Evolutionary conservation across 2,888 invertebrate species (phyloP).

Genomic region (Rhopalosiphum nymphaeae): DNA sequence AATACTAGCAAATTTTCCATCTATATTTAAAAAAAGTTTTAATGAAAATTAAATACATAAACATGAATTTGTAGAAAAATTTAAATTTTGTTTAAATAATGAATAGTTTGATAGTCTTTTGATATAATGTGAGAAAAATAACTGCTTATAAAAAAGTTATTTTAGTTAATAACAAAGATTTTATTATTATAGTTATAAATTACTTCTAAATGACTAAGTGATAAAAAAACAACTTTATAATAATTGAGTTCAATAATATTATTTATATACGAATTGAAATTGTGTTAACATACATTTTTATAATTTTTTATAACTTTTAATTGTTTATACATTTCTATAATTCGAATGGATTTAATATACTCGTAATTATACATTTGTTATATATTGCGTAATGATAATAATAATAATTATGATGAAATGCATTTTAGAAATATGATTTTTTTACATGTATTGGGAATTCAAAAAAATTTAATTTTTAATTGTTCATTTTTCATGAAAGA

Average conservation of each 20-base stretch:
- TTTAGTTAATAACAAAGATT: neutral
- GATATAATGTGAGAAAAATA: neutral
- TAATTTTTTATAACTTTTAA: neutral
- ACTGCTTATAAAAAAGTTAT: neutral
- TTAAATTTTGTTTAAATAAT: conserved; percentile 3
- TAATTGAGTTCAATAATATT: neutral
- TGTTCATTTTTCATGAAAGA: neutral
- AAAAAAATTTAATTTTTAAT: neutral
- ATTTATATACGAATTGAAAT: neutral
- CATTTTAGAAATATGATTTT: neutral
- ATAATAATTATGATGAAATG: neutral
- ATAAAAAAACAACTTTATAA: neutral
- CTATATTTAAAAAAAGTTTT: conserved; percentile 5
- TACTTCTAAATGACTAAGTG: neutral
- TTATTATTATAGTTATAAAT: neutral
- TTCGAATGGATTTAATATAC: neutral
- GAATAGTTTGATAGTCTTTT: neutral
- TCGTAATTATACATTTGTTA: neutral
- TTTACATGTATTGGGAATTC: neutral
- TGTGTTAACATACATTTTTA: neutral
- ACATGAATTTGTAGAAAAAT: conserved; percentile 3
- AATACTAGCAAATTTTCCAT: neutral
- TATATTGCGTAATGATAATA: neutral
- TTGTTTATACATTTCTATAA: neutral
- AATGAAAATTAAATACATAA: conserved; percentile 18